Percentiles rank a stretch among this genome's conserved stretches.
phyloP scores from a whole-genome alignment of 2,888 invertebrate genomes.

The Listrodromus nycthemerus region DNA sequence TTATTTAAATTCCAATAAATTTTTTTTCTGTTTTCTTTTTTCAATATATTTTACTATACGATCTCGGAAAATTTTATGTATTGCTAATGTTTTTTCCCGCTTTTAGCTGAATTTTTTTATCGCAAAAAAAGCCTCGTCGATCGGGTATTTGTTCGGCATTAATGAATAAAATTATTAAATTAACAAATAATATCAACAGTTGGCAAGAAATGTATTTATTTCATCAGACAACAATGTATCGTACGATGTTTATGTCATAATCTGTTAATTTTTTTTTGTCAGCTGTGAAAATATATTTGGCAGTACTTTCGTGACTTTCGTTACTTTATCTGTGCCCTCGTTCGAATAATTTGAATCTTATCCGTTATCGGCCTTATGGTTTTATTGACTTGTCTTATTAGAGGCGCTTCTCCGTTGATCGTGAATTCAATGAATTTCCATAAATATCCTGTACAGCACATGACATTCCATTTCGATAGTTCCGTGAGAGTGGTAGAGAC shows the following conservation, averaged over 20 bases:
- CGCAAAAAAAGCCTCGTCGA: background rate
- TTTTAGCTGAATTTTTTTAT: background rate
- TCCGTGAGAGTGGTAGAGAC: conserved; percentile 49
- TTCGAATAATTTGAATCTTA: background rate
- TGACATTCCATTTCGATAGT: conserved; percentile 28
- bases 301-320: background rate
- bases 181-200: too few relatives aligned
- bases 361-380: conserved; percentile 17
- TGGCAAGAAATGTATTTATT: too few relatives aligned
- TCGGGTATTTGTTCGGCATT: too few relatives aligned
- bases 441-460: conserved; percentile 27
- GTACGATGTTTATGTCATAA: background rate
- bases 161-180: too few relatives aligned
- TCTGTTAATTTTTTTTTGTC: background rate
- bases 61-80: background rate
- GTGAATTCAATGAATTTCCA: conserved; percentile 44
- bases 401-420: conserved; percentile 34
- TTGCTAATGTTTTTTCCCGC: background rate
- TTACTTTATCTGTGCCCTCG: background rate
- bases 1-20: conserved; percentile 2
- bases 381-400: conserved; percentile 38
- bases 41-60: background rate
- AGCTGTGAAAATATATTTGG: background rate
- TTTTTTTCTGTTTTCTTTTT: background rate
- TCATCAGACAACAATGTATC: too few relatives aligned